Evolutionary conservation across 1,140 invertebrate species (phyloP).

Genomic region (Lepidostoma basale): DNA sequence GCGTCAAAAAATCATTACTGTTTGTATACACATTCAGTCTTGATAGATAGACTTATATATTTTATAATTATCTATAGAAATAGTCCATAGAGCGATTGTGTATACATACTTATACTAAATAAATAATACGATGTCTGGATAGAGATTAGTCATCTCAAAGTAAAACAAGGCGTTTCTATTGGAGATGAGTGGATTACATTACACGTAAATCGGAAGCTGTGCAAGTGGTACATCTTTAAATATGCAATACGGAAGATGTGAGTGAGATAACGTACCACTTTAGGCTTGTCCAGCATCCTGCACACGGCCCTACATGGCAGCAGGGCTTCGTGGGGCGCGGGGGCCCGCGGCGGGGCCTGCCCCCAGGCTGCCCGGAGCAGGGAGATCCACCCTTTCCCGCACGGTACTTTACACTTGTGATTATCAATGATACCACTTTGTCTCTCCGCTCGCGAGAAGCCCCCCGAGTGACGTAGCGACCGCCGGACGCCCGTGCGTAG

Average conservation of each 20-base stretch:
- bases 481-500: constrained; percentile 4
- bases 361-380: constrained; percentile 29
- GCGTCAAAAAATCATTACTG: too few species aligned
- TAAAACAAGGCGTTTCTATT: too few species aligned
- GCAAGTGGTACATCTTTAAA: too few species aligned
- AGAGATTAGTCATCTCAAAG: too few species aligned
- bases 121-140: too few species aligned
- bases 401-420: constrained; percentile 25
- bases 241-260: not conserved
- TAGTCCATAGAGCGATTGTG: too few species aligned
- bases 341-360: constrained; percentile 5
- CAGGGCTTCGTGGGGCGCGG: constrained; percentile 24
- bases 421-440: constrained; percentile 29
- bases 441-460: not conserved
- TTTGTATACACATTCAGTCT: too few species aligned
- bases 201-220: too few species aligned
- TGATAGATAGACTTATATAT: too few species aligned
- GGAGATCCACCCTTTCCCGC: constrained; percentile 31
- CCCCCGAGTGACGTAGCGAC: not conserved
- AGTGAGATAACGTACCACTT: constrained; percentile 38
- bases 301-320: constrained; percentile 32
- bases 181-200: not conserved
- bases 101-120: too few species aligned
- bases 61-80: too few species aligned
- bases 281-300: constrained; percentile 45